Evolutionary conservation across 2,888 invertebrate genomes (phyloP), one percentile per base, ranked within the genome.

Genomic region (Digitonthophagus gazella): DNA sequence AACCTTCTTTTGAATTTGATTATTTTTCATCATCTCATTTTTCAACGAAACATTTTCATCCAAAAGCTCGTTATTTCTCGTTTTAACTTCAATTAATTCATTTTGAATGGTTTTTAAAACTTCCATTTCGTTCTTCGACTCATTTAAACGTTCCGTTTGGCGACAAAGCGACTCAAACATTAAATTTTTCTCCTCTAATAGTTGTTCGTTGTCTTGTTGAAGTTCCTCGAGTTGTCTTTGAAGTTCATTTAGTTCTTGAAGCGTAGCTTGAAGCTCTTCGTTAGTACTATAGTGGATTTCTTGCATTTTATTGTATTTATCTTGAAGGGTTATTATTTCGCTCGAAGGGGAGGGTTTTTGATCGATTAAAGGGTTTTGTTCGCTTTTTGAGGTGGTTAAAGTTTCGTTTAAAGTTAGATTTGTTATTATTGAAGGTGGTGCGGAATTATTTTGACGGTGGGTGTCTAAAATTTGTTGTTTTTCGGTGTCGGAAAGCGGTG

Each of bases 121-220:
- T 75, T 93, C 93, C 71, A 95, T 93, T 85, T 91, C 93, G 5
- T 90, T 89, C 67, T 96, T 87, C 20, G 93, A 91, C 77, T 96
- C 95, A 80, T 96, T 95, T 0, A 97, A 84, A 80, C 95, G 93
- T 82, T 96, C 96, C 0, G 96, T 96, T 84, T 97, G 97, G 14
- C 95, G 88, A 80, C 95, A 96, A 55, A 97, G 85, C 15, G 96
- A 96, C 81, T 96, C 95, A 65, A 96, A 87, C 75, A 97, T 87
- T 61, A 96, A 91, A 75, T 91, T 90, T 80, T 96, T 96, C 84
- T 97, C 97, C 75, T 96, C 95, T 3, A 90, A 88, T 28, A 97
- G 86, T 68, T 93, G 88, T 76, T 95, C 93, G 83, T 96, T 96
- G 80, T 96, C 95, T 2, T 91, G 88, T 80, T 95, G 95, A 2